A percentile compares a stretch with the other conserved stretches of the same genome.
phyloP scores from a whole-genome alignment of 2,113 vertebrate genomes.

The Serilophus lunatus region DNA sequence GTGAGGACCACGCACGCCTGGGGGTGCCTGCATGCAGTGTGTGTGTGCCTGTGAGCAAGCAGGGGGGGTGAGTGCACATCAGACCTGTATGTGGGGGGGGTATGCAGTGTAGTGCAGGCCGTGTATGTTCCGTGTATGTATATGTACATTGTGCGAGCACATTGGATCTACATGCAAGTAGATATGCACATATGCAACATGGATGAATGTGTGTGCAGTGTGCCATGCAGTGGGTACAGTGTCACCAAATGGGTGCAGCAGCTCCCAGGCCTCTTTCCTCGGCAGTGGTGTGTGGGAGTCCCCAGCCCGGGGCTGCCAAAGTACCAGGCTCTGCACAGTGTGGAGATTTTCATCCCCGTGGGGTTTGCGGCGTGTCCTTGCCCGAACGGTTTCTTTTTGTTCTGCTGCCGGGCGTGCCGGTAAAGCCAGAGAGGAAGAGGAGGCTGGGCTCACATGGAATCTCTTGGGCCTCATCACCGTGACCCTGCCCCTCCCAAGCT shows the following conservation, averaged over 20 bases:
- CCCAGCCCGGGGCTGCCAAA: not conserved
- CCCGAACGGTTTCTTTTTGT: not conserved
- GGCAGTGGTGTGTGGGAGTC: not conserved
- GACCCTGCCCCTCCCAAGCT: not conserved
- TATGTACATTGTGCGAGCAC: accelerated
- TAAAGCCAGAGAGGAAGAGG: not conserved
- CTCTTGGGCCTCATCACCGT: not conserved
- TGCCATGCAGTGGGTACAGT: not conserved
- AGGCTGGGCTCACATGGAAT: not conserved
- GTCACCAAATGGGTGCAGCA: not conserved
- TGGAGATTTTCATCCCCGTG: not conserved
- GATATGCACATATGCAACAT: accelerated
- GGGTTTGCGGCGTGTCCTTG: not conserved
- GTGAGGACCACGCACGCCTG: not conserved
- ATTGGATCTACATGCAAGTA: accelerated
- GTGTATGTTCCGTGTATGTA: accelerated
- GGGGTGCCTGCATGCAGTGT: accelerated
- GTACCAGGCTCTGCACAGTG: not conserved
- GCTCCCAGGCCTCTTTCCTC: not conserved
- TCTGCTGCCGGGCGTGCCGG: not conserved
- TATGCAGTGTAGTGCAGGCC: accelerated
- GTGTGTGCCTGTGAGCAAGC: accelerated
- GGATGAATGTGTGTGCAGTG: accelerated
- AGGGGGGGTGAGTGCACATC: accelerated
- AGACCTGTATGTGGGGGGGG: accelerated